Evolutionary conservation across 2,888 invertebrate species (phyloP), one percentile per base, ranked within the genome.

Genomic region (Pantelozetes paolii): DNA sequence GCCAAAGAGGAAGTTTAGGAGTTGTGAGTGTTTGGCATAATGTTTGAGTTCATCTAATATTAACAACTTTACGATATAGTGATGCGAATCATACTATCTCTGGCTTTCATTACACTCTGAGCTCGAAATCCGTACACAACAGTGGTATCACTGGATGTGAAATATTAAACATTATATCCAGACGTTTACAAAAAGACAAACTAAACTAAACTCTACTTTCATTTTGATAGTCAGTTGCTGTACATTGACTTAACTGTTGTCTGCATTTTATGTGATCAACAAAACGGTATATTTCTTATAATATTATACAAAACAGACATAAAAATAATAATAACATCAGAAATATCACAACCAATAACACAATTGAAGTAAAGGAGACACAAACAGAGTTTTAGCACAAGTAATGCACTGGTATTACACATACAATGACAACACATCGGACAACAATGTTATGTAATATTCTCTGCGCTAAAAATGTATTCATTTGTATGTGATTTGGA

Each of bases 271-370:
- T 50, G 20, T 50, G 20, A 18, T n/a, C 20, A n/a, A 20, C 1
- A 50, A 20, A n/a, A 6, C n/a, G 20, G 50, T 50, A 50, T 50
- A 50, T 50, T 50, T 50, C 36, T 36, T 36, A 8, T 36, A 8
- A 36, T 50, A 18, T 18, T 20, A 18, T 50, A 50, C 20, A 50
- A 54, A 26, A 23, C 23, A 23, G 26, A 18, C 20, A 54, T 26
- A 54, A 54, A 20, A 54, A 54, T 54, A 54, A 54, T 54, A 54
- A 54, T 54, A 26, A 50, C 50, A 50, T 54, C 54, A 54, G 11
- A 54, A 45, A 26, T 54, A 54, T 54, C 26, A 26, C 6, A 54
- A 23, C 26, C 11, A 54, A 54, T 54, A 11, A 20, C 26, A 54
- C 11, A 50, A 20, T 50, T n/a, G n/a, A n/a, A 50, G 50, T n/a